Percentiles rank a stretch among this genome's conserved stretches.
Conservation (phyloP, 1,140 invertebrate species). For the Parapsyche elsis region DNA sequence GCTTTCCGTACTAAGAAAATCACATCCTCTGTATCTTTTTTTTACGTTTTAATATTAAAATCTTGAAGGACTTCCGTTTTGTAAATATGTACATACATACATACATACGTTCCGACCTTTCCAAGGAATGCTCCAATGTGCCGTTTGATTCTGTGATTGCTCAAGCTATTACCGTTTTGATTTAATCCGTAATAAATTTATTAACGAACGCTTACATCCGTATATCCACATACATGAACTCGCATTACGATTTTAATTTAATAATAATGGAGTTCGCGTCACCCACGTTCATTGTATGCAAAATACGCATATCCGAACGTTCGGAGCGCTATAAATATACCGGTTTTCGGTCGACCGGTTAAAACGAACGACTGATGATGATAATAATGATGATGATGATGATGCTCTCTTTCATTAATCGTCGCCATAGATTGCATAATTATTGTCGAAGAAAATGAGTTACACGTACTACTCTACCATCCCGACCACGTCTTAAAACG, state of each 20-base stretch:
- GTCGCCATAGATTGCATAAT: not conserved
- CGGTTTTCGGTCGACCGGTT: not conserved
- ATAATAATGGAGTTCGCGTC: not conserved
- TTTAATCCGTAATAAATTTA: no score
- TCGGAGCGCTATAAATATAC: not conserved
- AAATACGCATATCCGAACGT: not conserved
- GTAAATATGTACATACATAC: no score
- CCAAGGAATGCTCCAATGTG: no score
- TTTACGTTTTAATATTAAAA: no score
- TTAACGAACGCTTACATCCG: no score
- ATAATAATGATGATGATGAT: not conserved
- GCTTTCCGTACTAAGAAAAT: no score
- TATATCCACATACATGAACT: no score
- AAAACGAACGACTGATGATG: not conserved
- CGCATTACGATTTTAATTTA: not conserved
- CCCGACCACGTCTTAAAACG: not conserved
- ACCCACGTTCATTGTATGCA: constrained; percentile 3
- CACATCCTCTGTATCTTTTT: no score
- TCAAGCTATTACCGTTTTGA: no score
- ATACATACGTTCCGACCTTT: no score
- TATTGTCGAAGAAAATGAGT: not conserved
- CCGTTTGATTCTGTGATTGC: no score
- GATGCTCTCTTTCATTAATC: not conserved
- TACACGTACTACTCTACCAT: not conserved
- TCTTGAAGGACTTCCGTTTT: no score